Evolutionary conservation across 2,113 vertebrate genomes (phyloP).

Genomic region (Narcine bancroftii): DNA sequence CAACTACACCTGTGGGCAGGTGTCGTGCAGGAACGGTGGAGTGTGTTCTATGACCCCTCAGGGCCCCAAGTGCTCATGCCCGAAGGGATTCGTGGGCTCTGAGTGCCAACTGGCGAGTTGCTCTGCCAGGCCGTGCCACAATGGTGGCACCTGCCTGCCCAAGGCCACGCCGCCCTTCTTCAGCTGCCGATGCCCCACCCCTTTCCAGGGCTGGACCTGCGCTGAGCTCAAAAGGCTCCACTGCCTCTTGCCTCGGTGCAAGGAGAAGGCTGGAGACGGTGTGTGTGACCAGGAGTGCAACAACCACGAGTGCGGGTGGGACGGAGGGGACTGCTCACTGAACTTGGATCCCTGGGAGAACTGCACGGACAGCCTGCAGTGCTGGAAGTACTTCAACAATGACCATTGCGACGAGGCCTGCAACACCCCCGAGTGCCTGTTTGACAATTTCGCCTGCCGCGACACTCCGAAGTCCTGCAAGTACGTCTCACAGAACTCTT

Average conservation of each 20-base stretch:
- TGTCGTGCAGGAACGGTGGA: slow-evolving; percentile 73
- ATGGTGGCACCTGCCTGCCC: slow-evolving; percentile 69
- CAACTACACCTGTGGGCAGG: slow-evolving; percentile 62
- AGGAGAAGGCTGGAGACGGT: slow-evolving; percentile 54
- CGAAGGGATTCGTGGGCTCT: slow-evolving; percentile 56
- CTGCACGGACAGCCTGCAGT: slow-evolving; percentile 62
- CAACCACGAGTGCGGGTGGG: slow-evolving; percentile 79
- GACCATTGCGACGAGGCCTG: slow-evolving; percentile 73
- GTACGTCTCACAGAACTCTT: slow-evolving; percentile 55
- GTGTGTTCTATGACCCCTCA: slow-evolving; percentile 56
- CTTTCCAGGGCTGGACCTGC: slow-evolving; percentile 63
- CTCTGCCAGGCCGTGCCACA: slow-evolving; percentile 59
- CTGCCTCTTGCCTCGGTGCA: slow-evolving; percentile 65
- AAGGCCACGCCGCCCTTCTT: slow-evolving; percentile 58
- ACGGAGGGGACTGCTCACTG: slow-evolving; percentile 83
- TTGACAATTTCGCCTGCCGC: slow-evolving; percentile 85
- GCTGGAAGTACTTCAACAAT: slow-evolving; percentile 79
- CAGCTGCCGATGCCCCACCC: slow-evolving; percentile 61
- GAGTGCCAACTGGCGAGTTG: slow-evolving; percentile 64
- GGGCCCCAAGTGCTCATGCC: slow-evolving; percentile 68
- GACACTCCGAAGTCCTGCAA: slow-evolving; percentile 60
- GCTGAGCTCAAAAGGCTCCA: background rate
- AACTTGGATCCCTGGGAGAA: slow-evolving; percentile 74
- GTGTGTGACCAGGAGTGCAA: slow-evolving; percentile 78
- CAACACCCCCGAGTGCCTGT: slow-evolving; percentile 77